phyloP scores from a whole-genome alignment of 1,140 invertebrate genomes.

The Zaprionus nigranus region DNA sequence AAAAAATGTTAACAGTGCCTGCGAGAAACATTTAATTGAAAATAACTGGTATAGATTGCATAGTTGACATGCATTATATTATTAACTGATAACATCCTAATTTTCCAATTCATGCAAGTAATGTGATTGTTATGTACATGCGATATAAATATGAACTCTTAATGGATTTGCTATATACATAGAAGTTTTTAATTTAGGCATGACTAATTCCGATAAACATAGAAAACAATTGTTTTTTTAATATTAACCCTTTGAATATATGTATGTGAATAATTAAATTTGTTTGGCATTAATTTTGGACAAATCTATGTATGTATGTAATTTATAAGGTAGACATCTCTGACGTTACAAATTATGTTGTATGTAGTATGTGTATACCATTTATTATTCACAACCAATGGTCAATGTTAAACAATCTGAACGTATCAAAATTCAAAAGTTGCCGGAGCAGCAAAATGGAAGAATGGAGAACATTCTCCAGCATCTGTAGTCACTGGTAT shows the following conservation, averaged over 20 bases:
- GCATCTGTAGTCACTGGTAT: no score
- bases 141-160: conserved; percentile 1
- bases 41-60: background rate
- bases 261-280: background rate
- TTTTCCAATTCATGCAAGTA: conserved; percentile 1
- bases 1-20: background rate
- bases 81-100: conserved; percentile 7
- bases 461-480: background rate
- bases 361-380: background rate
- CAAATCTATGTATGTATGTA: background rate
- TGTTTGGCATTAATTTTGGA: background rate
- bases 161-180: background rate
- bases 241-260: background rate
- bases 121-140: background rate
- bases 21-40: background rate
- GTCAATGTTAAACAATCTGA: background rate
- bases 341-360: background rate
- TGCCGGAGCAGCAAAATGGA: background rate
- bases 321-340: background rate
- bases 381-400: background rate
- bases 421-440: background rate
- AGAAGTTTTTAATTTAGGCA: background rate
- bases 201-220: conserved; percentile 3
- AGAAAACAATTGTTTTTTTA: background rate
- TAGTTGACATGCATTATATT: background rate